Percentiles rank a stretch among this genome's conserved stretches.
Evolutionary conservation across 64 coral and sea anemone species (phyloP).

Genomic region (Dendrophyllia cribrosa): DNA sequence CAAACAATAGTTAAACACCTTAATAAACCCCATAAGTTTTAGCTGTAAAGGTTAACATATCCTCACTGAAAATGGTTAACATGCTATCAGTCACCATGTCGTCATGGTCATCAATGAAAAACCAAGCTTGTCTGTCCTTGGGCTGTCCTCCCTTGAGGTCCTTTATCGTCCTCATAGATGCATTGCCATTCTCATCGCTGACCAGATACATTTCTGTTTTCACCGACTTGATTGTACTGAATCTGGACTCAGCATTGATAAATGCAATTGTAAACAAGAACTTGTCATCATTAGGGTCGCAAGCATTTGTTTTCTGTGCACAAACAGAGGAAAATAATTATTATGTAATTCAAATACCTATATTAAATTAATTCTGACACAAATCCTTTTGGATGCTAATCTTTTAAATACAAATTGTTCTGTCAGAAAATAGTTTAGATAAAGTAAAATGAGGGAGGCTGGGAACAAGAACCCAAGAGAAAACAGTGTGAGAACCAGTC

Average conservation of each 20-base stretch:
- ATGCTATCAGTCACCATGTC: neutral
- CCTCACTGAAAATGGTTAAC: too few species aligned
- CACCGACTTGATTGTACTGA: neutral
- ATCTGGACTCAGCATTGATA: neutral
- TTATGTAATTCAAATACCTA: neutral
- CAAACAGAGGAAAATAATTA: neutral
- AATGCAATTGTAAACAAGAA: neutral
- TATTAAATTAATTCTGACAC: too few species aligned
- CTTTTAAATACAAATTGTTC: too few species aligned
- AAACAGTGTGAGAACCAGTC: too few species aligned
- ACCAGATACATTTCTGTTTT: neutral
- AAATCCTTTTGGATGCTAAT: too few species aligned
- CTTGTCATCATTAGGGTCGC: neutral
- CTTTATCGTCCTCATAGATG: neutral
- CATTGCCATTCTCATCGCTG: neutral
- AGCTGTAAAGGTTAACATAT: neutral
- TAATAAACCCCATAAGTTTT: neutral
- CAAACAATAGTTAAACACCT: too few species aligned
- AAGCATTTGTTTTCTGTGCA: too few species aligned
- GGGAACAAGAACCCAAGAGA: too few species aligned
- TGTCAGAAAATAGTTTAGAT: too few species aligned
- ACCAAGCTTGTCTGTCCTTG: neutral
- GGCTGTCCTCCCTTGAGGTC: neutral
- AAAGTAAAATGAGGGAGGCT: too few species aligned
- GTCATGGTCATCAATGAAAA: neutral